A percentile compares a stretch with the other conserved stretches of the same genome.
Evolutionary conservation across 2,888 invertebrate species (phyloP).

Genomic region (Philaethria dido): DNA sequence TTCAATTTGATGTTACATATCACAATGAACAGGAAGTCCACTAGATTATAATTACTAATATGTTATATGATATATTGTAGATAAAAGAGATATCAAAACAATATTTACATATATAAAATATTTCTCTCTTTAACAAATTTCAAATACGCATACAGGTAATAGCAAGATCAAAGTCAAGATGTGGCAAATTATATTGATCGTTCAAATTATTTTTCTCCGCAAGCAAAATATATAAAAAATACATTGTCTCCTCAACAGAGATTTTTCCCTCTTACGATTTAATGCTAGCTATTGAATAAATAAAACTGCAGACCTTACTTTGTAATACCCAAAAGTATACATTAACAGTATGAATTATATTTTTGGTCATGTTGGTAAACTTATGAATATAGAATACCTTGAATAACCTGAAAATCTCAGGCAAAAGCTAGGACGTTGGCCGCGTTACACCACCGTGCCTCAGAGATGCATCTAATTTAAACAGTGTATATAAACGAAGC

Average conservation of each 20-base stretch:
- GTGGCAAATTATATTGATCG: neutral
- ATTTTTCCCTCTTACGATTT: neutral
- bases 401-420: neutral
- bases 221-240: neutral
- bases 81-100: neutral
- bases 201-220: neutral
- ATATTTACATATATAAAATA: conserved; percentile 2
- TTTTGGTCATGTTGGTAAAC: neutral
- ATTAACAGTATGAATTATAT: neutral
- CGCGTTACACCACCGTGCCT: neutral
- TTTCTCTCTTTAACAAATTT: neutral
- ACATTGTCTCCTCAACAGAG: neutral
- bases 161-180: neutral
- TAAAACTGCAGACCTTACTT: neutral
- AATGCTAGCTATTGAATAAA: neutral
- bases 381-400: neutral
- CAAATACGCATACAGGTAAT: neutral
- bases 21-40: conserved; percentile 38
- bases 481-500: neutral
- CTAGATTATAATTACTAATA: conserved; percentile 6
- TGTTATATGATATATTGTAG: neutral
- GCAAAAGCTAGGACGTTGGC: neutral
- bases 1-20: conserved; percentile 43
- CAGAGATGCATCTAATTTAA: neutral
- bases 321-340: neutral